Evolutionary conservation across 1,140 invertebrate genomes (phyloP).

Genomic region (Medauroidea extradentata): DNA sequence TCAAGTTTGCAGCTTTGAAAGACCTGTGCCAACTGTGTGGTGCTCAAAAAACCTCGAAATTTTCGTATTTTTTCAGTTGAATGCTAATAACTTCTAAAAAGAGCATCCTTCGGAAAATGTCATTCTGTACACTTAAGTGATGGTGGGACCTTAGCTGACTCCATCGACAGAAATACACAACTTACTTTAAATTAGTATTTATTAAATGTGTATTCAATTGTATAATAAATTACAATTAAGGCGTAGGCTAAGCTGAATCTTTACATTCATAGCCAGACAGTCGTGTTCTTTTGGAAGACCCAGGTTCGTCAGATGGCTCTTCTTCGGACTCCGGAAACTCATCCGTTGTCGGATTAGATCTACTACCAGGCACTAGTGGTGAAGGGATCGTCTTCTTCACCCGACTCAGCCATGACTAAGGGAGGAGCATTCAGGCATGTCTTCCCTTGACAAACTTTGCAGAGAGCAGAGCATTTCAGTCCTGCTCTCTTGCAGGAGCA

Average conservation of each 20-base stretch:
- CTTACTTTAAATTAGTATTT: slow-evolving; percentile 1
- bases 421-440: slow-evolving; percentile 8
- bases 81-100: too few relatives aligned
- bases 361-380: slow-evolving; percentile 10
- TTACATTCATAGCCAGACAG: slow-evolving; percentile 3
- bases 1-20: too few relatives aligned
- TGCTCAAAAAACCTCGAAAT: too few relatives aligned
- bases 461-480: slow-evolving; percentile 8
- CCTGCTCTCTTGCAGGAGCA: slow-evolving; percentile 3
- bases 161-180: slow-evolving; percentile 9
- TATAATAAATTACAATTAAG: slow-evolving; percentile 5
- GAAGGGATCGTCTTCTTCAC: slow-evolving; percentile 6
- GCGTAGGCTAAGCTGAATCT: slow-evolving; percentile 6
- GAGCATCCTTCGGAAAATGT: too few relatives aligned
- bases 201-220: slow-evolving; percentile 1
- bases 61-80: too few relatives aligned
- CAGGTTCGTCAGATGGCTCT: neutral
- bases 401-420: slow-evolving; percentile 9
- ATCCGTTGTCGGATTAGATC: slow-evolving; percentile 10
- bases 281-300: slow-evolving; percentile 7
- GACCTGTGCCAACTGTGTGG: too few relatives aligned
- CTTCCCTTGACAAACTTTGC: slow-evolving; percentile 11
- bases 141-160: slow-evolving; percentile 5
- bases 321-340: slow-evolving; percentile 11
- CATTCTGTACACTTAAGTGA: too few relatives aligned